These are phyloP conservation scores for Caerostris extrusa DNA, from an alignment of 1,140 invertebrate species.

Conservation along the genomic window DNA sequence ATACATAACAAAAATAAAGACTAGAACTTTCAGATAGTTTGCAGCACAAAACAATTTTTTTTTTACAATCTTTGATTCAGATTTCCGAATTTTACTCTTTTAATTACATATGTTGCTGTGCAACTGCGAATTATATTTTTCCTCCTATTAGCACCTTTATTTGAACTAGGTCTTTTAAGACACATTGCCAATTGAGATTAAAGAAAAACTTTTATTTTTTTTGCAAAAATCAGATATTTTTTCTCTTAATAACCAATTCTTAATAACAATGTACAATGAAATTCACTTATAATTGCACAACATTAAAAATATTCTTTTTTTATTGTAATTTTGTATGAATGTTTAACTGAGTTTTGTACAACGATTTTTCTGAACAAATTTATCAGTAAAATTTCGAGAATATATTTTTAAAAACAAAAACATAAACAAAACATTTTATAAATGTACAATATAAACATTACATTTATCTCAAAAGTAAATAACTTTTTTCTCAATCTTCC, in stretches of 20 bases:
- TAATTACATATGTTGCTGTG: too few relatives aligned
- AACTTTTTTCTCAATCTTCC: constrained; percentile 26
- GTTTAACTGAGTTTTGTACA: too few relatives aligned
- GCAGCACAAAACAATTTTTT: background rate
- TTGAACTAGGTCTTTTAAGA: background rate
- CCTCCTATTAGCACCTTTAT: background rate
- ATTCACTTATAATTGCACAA: too few relatives aligned
- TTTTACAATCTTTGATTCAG: background rate
- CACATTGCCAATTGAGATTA: constrained; percentile 29
- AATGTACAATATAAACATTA: background rate
- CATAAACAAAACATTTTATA: background rate
- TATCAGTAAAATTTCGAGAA: background rate
- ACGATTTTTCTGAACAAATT: too few relatives aligned
- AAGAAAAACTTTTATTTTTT: background rate
- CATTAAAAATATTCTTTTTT: too few relatives aligned
- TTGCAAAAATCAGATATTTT: too few relatives aligned
- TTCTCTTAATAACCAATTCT: too few relatives aligned
- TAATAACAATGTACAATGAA: too few relatives aligned
- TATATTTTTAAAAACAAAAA: background rate
- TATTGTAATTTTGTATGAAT: too few relatives aligned
- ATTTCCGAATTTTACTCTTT: background rate
- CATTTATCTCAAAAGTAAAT: background rate
- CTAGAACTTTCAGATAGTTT: background rate
- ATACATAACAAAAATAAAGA: background rate
- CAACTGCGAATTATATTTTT: background rate